Evolutionary conservation across 2,888 invertebrate species (phyloP), one percentile per base, ranked within the genome.

Genomic region (Gandaritis pyraliata): DNA sequence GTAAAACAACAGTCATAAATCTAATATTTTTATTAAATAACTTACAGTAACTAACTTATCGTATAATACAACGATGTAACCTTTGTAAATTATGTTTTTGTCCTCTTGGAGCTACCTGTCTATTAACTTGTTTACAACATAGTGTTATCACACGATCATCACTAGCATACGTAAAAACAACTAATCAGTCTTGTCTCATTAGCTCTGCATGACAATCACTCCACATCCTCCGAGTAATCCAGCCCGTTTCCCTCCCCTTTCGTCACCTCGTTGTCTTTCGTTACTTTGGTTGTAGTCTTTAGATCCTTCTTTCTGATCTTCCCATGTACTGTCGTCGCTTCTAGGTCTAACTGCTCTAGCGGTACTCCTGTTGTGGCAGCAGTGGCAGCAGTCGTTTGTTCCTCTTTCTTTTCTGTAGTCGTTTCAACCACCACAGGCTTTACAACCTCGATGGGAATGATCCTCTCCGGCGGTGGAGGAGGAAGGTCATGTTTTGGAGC

Each of bases 221-320:
- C 85, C 18, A 61, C 49, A 23, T 81, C 86, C 51, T 83, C 87
- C 30, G 81, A 76, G 69, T 89, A 88, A 62, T 91, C 90, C 15
- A 90, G 59, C 1, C 82, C 87, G 50, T 90, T 90, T 1, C 73
- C 81, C 1, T 89, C 87, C 0, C 84, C 85, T 67, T 91, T 90
- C 0, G 85, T 79, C 13, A 91, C 91, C 78, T 91, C 90, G 61
- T 92, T 92, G 63, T 90, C 89, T 59, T 88, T 88, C 1, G 82
- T 68, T 2, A 81, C 80, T 69, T 90, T 90, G 1, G 81, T 80
- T 1, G 82, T 81, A 0, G 78, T 80, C 58, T 91, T 92, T 16
- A 92, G 70, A 18, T 91, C 92, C 74, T 92, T 92, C 78, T 92
- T 92, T 54, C 90, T 80, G n/a, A 88, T 91, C 71, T 91, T 92